These are phyloP conservation scores for Thaleichthys pacificus DNA, from an alignment of 2,797 vertebrate species.

Conservation along the genomic window DNA sequence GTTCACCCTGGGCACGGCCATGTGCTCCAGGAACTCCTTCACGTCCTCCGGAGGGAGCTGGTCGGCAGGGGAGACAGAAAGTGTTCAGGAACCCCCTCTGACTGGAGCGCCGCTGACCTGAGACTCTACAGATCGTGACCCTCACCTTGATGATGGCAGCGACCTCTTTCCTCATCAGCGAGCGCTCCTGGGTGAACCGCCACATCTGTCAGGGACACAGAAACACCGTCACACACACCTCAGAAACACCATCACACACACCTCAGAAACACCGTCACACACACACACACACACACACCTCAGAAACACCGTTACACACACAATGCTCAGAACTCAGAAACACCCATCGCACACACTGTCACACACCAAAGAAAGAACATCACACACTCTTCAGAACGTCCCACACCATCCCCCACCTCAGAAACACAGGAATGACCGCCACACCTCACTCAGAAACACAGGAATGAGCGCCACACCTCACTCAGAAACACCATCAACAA, in stretches of 20 bases:
- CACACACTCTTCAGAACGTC: neutral
- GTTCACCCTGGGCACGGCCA: conserved; percentile 88
- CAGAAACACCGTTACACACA: neutral
- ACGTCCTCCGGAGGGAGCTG: conserved; percentile 97
- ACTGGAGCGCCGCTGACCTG: neutral
- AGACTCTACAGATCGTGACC: conserved; percentile 32
- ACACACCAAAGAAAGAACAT: neutral
- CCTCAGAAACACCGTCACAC: neutral
- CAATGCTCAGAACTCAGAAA: neutral
- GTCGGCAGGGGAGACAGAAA: neutral
- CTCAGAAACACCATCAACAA: too few relatives aligned
- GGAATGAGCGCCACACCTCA: too few relatives aligned
- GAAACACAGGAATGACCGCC: too few relatives aligned
- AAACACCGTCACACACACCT: neutral
- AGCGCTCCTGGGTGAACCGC: conserved; percentile 94
- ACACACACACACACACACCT: neutral
- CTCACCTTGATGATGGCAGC: conserved; percentile 88
- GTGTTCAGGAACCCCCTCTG: neutral
- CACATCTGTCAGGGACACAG: conserved; percentile 83
- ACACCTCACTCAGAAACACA: too few relatives aligned
- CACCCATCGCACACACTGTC: neutral
- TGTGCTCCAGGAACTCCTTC: conserved; percentile 97
- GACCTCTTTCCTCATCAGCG: conserved; percentile 92
- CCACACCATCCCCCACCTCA: neutral
- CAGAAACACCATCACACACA: neutral